Conservation (phyloP, 2,888 invertebrate genomes). For the Nematopogon swammerdamellus region DNA sequence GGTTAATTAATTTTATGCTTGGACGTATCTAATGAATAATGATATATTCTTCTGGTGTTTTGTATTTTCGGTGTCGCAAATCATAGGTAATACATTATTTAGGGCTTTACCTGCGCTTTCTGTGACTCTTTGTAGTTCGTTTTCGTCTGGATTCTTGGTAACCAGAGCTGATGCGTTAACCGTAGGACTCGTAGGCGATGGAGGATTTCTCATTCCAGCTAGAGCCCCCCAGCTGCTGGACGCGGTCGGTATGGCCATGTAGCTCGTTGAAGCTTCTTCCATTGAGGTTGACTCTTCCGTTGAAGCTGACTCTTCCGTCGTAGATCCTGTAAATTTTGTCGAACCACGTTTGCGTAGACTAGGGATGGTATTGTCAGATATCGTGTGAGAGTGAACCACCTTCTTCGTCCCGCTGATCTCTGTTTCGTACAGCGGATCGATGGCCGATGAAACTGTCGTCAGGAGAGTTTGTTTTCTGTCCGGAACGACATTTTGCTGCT, state of each 20-base stretch:
- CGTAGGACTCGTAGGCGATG: conserved; percentile 21
- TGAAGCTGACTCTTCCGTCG: no score
- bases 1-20: conserved; percentile 36
- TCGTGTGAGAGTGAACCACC: conserved; percentile 36
- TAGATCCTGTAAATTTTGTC: conserved; percentile 33
- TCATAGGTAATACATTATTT: background rate
- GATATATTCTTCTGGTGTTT: no score
- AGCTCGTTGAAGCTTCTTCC: conserved; percentile 20
- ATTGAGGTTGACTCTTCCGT: conserved; percentile 22
- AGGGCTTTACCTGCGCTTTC: conserved; percentile 38
- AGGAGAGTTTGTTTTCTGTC: conserved; percentile 18
- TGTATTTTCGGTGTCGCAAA: background rate
- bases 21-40: conserved; percentile 18
- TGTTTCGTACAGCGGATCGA: conserved; percentile 44
- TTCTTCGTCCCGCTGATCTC: conserved; percentile 36
- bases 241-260: conserved; percentile 43
- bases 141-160: conserved; percentile 33
- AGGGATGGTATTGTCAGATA: conserved; percentile 46
- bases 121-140: conserved; percentile 42
- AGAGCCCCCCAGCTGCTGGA: conserved; percentile 48
- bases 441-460: conserved; percentile 44
- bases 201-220: conserved; percentile 41
- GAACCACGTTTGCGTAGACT: conserved; percentile 50
- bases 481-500: conserved; percentile 9
- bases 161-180: conserved; percentile 23